Percentiles rank a stretch among this genome's conserved stretches.
Conservation (phyloP, 2,797 vertebrate species). For the Sebastes melanostomus region DNA sequence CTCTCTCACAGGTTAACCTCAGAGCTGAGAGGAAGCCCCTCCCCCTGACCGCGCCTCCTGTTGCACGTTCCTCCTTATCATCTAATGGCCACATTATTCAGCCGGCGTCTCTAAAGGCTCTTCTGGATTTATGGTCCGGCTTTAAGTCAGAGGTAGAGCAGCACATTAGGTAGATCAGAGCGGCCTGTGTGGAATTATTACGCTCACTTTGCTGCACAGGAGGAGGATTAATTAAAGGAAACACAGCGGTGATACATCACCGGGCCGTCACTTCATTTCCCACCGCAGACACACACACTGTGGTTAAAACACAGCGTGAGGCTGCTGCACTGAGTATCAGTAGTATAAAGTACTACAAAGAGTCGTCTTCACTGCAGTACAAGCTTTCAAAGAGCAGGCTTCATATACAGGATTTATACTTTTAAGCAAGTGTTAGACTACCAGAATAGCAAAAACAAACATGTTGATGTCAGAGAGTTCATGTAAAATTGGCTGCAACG, state of each 20-base stretch:
- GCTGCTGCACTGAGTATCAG: background rate
- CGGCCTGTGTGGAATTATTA: slow-evolving; percentile 57
- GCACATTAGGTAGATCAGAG: slow-evolving; percentile 61
- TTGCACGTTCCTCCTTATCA: slow-evolving; percentile 9
- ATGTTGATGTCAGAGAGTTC: background rate
- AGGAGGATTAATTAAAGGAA: slow-evolving; percentile 61
- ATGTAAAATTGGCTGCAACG: background rate
- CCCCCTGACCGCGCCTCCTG: background rate
- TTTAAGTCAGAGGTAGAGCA: slow-evolving; percentile 60
- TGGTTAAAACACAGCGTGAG: background rate
- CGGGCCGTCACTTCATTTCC: slow-evolving; percentile 23
- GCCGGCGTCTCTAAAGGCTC: slow-evolving; percentile 13
- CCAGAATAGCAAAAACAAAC: background rate
- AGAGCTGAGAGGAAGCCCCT: background rate
- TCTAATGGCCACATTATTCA: slow-evolving; percentile 50
- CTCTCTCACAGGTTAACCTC: background rate
- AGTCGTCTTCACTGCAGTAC: background rate
- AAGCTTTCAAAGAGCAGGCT: background rate
- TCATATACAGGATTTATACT: background rate
- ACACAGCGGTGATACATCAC: slow-evolving; percentile 50
- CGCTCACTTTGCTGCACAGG: slow-evolving; percentile 51
- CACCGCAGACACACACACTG: slow-evolving; percentile 7
- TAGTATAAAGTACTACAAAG: background rate
- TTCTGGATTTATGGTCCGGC: slow-evolving; percentile 51
- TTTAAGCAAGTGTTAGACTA: background rate